phyloP scores from a whole-genome alignment of 1,140 invertebrate species.

The Leptestheria dahalacensis region DNA sequence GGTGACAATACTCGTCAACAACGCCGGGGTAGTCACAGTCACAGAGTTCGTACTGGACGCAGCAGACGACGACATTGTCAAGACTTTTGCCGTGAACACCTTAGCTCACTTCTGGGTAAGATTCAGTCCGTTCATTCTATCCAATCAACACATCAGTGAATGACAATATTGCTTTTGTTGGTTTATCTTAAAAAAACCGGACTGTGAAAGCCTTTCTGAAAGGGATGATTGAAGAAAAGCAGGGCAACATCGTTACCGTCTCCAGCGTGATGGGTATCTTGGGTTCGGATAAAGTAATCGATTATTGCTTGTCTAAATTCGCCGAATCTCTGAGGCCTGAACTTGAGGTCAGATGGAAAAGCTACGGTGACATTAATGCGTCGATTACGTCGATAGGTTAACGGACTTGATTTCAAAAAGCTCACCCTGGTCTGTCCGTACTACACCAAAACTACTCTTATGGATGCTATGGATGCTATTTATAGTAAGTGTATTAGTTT shows the following conservation, averaged over 20 bases:
- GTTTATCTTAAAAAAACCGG: conserved; percentile 26
- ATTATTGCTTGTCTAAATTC: conserved; percentile 91
- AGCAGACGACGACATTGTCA: conserved; percentile 49
- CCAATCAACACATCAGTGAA: background rate
- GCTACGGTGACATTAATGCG: background rate
- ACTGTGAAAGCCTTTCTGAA: conserved; percentile 54
- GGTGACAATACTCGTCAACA: conserved; percentile 79
- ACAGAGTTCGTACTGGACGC: conserved; percentile 65
- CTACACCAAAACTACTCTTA: conserved; percentile 92
- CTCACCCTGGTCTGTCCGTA: conserved; percentile 85
- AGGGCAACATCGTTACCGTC: conserved; percentile 88
- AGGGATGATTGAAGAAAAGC: conserved; percentile 75
- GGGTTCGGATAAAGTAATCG: conserved; percentile 67
- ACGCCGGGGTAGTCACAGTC: conserved; percentile 83
- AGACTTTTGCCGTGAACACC: conserved; percentile 47
- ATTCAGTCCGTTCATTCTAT: background rate
- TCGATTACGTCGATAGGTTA: conserved; percentile 32
- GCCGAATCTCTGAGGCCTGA: conserved; percentile 72
- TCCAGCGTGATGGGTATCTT: conserved; percentile 79
- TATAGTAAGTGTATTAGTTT: no score
- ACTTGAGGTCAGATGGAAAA: conserved; percentile 33
- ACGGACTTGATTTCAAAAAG: conserved; percentile 54
- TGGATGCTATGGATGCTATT: conserved; percentile 70
- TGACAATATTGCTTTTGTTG: background rate
- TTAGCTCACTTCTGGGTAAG: conserved; percentile 51